phyloP scores from a whole-genome alignment of 1,140 invertebrate genomes.

The Meteorus sp. region DNA sequence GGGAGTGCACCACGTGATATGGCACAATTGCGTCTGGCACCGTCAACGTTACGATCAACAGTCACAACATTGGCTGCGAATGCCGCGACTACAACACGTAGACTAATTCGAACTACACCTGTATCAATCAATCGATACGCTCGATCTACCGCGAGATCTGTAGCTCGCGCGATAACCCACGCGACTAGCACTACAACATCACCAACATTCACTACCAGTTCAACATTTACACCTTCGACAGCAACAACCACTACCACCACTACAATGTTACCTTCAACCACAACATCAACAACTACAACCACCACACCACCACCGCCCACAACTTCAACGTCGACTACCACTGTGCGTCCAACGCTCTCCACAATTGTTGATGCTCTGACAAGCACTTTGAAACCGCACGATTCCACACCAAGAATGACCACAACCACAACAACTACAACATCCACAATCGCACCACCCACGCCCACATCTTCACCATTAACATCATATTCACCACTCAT shows the following conservation, averaged over 20 bases:
- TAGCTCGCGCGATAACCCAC: conserved; percentile 48
- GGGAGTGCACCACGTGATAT: conserved; percentile 60
- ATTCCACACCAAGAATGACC: too few species aligned
- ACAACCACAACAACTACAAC: conserved; percentile 55
- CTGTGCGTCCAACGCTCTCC: conserved; percentile 37
- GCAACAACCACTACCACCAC: conserved; percentile 37
- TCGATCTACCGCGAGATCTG: conserved; percentile 49
- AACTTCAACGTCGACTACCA: conserved; percentile 29
- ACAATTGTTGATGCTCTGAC: conserved; percentile 42
- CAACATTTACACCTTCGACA: conserved; percentile 33
- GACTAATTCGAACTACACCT: conserved; percentile 38
- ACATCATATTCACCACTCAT: conserved; percentile 44
- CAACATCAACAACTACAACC: conserved; percentile 35
- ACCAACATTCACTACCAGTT: conserved; percentile 26
- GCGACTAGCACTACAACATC: conserved; percentile 29
- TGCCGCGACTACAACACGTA: conserved; percentile 33
- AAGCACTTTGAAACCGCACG: conserved; percentile 27
- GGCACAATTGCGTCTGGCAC: conserved; percentile 44
- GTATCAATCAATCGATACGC: conserved; percentile 47
- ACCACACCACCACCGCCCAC: conserved; percentile 37
- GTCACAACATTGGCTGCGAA: conserved; percentile 24
- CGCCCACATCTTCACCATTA: conserved; percentile 45
- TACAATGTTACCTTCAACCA: conserved; percentile 31
- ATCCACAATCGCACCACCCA: conserved; percentile 52
- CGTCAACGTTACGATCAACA: conserved; percentile 24